Percentiles rank a stretch among this genome's conserved stretches.
phyloP scores from a whole-genome alignment of 2,888 invertebrate genomes.

The Drosophila tanythrix region DNA sequence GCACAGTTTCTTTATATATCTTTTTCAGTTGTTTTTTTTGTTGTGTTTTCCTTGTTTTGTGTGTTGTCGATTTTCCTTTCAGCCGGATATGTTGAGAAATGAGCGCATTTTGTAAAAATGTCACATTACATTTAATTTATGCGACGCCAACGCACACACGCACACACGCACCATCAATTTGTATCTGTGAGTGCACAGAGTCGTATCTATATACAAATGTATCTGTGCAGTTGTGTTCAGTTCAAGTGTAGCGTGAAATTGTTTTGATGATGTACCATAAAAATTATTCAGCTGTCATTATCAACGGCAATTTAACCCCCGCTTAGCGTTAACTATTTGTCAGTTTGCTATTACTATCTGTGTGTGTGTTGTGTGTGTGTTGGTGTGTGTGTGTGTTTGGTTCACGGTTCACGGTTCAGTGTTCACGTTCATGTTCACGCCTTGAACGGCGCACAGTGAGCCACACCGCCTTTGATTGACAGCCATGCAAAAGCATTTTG shows the following conservation, averaged over 20 bases:
- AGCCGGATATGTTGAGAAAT: conserved; percentile 82
- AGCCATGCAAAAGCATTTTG: conserved; percentile 62
- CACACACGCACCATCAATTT: conserved; percentile 39
- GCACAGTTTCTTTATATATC: conserved; percentile 33
- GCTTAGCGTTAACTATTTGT: conserved; percentile 61
- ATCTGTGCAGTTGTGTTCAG: conserved; percentile 31
- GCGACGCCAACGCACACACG: conserved; percentile 63
- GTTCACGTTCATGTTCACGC: conserved; percentile 45
- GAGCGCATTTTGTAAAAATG: conserved; percentile 84
- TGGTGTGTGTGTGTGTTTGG: not conserved
- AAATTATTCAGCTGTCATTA: conserved; percentile 62
- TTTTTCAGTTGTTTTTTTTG: not conserved
- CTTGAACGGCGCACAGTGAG: conserved; percentile 29
- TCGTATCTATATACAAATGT: conserved; percentile 4
- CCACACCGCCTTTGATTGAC: conserved; percentile 52
- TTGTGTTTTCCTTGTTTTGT: conserved; percentile 13
- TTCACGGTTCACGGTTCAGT: conserved; percentile 26
- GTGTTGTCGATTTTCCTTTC: conserved; percentile 39
- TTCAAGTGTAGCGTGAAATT: conserved; percentile 73
- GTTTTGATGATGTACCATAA: conserved; percentile 64
- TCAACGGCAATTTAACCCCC: conserved; percentile 64
- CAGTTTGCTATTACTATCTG: conserved; percentile 23
- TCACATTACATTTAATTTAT: conserved; percentile 84
- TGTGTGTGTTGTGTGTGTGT: not conserved
- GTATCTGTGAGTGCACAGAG: conserved; percentile 36